A percentile compares a stretch with the other conserved stretches of the same genome.
These are phyloP conservation scores for Gymnoscopelus braueri DNA, from an alignment of 2,797 vertebrate genomes.

Conservation along the genomic window DNA sequence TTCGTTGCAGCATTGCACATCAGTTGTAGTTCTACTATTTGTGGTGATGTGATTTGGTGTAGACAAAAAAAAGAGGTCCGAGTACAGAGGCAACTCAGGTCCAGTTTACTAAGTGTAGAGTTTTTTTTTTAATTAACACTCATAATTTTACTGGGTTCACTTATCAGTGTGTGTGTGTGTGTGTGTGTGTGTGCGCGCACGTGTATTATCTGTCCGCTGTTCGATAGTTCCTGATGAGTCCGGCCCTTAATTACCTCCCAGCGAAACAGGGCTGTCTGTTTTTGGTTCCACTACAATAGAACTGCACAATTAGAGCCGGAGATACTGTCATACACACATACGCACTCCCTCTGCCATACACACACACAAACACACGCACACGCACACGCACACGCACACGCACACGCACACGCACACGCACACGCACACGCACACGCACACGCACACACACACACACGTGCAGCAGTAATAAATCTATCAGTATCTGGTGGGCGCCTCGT, in stretches of 20 bases:
- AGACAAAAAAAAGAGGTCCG: too few species aligned
- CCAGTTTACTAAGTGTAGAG: too few species aligned
- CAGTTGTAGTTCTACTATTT: too few species aligned
- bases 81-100: too few species aligned
- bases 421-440: background rate
- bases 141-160: too few species aligned
- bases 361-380: constrained; percentile 26
- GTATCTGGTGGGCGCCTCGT: constrained; percentile 53
- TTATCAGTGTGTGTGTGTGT: constrained; percentile 38
- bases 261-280: constrained; percentile 79
- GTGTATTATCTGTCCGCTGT: constrained; percentile 62
- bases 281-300: constrained; percentile 80
- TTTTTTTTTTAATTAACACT: too few species aligned
- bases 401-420: constrained; percentile 33
- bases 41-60: too few species aligned
- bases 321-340: constrained; percentile 63
- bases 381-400: constrained; percentile 51
- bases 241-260: constrained; percentile 79
- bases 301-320: constrained; percentile 75
- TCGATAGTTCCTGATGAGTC: constrained; percentile 78
- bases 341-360: constrained; percentile 43
- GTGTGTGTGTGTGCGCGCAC: background rate
- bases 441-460: constrained; percentile 26
- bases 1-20: too few species aligned
- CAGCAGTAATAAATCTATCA: constrained; percentile 70